Conservation (phyloP, 2,113 vertebrate species). For the Tachycineta bicolor region DNA sequence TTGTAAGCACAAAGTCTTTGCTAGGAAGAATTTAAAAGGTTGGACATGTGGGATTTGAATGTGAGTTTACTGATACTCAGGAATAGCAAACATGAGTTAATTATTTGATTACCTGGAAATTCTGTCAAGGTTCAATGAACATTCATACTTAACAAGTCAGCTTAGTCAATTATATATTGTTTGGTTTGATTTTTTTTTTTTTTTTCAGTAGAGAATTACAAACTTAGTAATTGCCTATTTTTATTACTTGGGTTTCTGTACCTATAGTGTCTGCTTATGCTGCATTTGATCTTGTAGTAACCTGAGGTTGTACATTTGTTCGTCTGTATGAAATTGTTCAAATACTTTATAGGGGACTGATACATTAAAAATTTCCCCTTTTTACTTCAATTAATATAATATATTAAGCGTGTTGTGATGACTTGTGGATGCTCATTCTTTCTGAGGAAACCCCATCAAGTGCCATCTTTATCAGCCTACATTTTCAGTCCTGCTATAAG, state of each 20-base stretch:
- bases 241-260: neutral
- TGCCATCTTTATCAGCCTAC: neutral
- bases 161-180: neutral
- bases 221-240: neutral
- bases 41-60: neutral
- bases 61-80: neutral
- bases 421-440: neutral
- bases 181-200: neutral
- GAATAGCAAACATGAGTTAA: neutral
- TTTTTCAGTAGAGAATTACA: neutral
- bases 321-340: neutral
- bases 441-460: neutral
- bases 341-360: neutral
- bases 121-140: neutral
- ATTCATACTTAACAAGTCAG: neutral
- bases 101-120: neutral
- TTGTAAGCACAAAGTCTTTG: neutral
- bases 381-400: neutral
- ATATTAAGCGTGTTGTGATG: neutral
- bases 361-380: neutral
- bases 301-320: neutral
- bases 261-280: neutral
- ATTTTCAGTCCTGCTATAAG: neutral
- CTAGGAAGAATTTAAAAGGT: neutral
- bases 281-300: neutral